phyloP scores from a whole-genome alignment of 1,140 invertebrate genomes.

The Elysia chlorotica region DNA sequence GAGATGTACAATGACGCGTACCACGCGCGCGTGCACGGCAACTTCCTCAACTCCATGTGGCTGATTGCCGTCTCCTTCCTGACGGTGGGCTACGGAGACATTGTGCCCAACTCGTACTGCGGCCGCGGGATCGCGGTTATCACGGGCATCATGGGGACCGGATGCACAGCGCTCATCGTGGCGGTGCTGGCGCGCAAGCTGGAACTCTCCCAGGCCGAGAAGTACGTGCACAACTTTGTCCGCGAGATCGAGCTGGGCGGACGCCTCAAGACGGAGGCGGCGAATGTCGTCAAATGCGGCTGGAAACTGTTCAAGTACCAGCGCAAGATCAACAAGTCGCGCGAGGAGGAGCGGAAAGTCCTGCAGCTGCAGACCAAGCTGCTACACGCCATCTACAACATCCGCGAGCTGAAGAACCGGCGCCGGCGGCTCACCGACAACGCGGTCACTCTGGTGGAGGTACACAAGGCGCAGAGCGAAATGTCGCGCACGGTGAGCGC shows the following conservation, averaged over 20 bases:
- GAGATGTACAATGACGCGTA: conserved; percentile 47
- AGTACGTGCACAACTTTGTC: conserved; percentile 62
- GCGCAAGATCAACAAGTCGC: conserved; percentile 29
- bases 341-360: conserved; percentile 22
- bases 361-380: conserved; percentile 47
- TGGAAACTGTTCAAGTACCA: conserved; percentile 54
- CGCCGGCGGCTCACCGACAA: conserved; percentile 52
- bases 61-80: conserved; percentile 60
- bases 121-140: conserved; percentile 57
- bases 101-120: conserved; percentile 59
- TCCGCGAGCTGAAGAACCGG: conserved; percentile 54
- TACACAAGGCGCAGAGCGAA: conserved; percentile 46
- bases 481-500: conserved; percentile 29
- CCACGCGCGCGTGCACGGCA: conserved; percentile 37
- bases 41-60: conserved; percentile 60
- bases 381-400: conserved; percentile 52
- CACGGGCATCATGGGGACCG: conserved; percentile 59
- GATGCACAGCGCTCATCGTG: conserved; percentile 60
- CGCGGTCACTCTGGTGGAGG: conserved; percentile 52
- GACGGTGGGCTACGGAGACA: conserved; percentile 61
- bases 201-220: conserved; percentile 58
- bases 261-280: conserved; percentile 51
- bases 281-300: conserved; percentile 55
- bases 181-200: conserved; percentile 58
- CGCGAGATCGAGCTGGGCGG: conserved; percentile 58